Evolutionary conservation across 2,113 vertebrate species (phyloP).

Genomic region (Illadopsis cleaveri): DNA sequence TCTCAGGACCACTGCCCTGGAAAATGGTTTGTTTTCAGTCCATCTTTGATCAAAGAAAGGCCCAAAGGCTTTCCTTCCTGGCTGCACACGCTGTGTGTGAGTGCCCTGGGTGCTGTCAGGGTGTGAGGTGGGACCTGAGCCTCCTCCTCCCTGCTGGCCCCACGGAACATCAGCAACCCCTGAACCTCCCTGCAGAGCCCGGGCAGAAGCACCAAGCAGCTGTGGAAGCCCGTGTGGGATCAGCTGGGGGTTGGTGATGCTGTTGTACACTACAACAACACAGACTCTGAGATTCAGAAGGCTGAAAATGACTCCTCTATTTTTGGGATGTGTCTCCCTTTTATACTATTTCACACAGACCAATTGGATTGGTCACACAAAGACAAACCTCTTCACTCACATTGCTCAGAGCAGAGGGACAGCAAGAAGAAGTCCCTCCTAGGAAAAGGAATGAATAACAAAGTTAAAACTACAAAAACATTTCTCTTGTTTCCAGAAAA

Average conservation of each 20-base stretch:
- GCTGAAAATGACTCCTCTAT: too few species aligned
- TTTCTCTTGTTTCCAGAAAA: too few species aligned
- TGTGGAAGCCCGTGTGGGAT: background rate
- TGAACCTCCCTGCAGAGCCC: background rate
- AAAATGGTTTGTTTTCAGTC: background rate
- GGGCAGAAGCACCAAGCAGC: rapidly evolving
- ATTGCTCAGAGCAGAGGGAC: too few species aligned
- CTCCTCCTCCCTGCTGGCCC: background rate
- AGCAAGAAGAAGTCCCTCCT: too few species aligned
- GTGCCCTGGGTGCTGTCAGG: rapidly evolving
- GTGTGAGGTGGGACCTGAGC: background rate
- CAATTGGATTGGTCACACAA: too few species aligned
- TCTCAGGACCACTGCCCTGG: background rate
- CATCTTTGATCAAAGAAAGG: background rate
- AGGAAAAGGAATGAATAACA: too few species aligned
- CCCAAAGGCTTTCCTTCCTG: background rate
- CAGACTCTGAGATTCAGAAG: too few species aligned
- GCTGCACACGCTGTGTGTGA: background rate
- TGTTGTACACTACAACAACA: too few species aligned
- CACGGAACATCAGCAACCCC: rapidly evolving
- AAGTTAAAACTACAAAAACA: too few species aligned
- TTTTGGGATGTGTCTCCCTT: too few species aligned
- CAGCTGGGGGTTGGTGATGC: background rate
- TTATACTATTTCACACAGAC: too few species aligned
- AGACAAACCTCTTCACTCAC: too few species aligned